Evolutionary conservation across 2,888 invertebrate species (phyloP).

Genomic region (Coelopa pilipes): DNA sequence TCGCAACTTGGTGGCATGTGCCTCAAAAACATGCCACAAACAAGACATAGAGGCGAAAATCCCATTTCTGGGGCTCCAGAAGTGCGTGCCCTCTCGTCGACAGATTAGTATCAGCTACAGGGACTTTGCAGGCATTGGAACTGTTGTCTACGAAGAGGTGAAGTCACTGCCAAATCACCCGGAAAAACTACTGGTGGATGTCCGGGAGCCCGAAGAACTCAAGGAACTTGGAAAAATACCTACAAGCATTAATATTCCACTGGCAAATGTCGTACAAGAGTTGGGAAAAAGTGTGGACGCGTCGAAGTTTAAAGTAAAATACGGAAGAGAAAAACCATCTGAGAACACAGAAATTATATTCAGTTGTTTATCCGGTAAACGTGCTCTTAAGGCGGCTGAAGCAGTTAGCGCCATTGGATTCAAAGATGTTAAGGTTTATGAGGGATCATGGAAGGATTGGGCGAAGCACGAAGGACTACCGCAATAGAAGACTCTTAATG

Average conservation of each 20-base stretch:
- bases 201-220: conserved; percentile 79
- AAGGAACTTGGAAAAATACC: conserved; percentile 78
- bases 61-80: too few relatives aligned
- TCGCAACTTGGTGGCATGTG: background rate
- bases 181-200: conserved; percentile 76
- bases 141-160: conserved; percentile 61
- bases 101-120: too few relatives aligned
- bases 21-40: background rate
- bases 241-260: conserved; percentile 80
- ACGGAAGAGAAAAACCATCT: conserved; percentile 71
- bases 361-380: conserved; percentile 75
- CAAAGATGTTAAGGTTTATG: conserved; percentile 59
- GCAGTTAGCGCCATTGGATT: conserved; percentile 62
- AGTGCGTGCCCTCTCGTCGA: too few relatives aligned
- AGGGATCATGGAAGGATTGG: conserved; percentile 65
- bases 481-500: background rate
- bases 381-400: conserved; percentile 74
- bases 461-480: conserved; percentile 57
- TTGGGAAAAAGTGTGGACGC: conserved; percentile 45
- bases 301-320: conserved; percentile 71
- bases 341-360: conserved; percentile 73
- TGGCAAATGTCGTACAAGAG: conserved; percentile 66
- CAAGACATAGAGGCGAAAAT: too few relatives aligned
- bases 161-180: conserved; percentile 67
- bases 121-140: too few relatives aligned